Conservation (phyloP, 1,140 invertebrate genomes). For the Sarcophaga peregrina region DNA sequence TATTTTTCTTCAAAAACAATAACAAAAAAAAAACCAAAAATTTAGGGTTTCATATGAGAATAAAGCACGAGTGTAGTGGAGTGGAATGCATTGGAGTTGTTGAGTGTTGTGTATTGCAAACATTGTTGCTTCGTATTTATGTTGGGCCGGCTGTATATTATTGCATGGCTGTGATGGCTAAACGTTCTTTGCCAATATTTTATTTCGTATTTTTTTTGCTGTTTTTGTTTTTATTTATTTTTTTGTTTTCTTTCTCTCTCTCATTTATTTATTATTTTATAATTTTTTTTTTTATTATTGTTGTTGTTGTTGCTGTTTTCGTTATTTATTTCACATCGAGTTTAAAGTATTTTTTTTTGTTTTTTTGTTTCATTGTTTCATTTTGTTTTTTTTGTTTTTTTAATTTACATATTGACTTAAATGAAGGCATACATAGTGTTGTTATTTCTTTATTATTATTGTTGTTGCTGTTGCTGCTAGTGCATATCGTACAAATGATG, state of each 20-base stretch:
- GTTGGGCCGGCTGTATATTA: too few species aligned
- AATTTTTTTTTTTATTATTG: background rate
- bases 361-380: background rate
- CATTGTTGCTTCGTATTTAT: background rate
- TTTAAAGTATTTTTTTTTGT: background rate
- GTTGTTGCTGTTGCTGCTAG: background rate
- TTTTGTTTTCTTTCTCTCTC: background rate
- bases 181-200: too few species aligned
- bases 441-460: background rate
- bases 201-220: background rate
- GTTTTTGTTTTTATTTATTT: background rate
- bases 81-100: too few species aligned
- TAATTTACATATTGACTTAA: constrained; percentile 16
- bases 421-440: background rate
- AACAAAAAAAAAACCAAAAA: too few species aligned
- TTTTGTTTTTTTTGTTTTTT: background rate
- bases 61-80: too few species aligned
- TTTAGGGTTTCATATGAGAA: too few species aligned
- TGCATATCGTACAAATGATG: background rate
- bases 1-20: background rate
- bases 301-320: too few species aligned
- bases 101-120: background rate
- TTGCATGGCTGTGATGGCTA: too few species aligned
- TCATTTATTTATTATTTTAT: constrained; percentile 8
- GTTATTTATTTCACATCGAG: too few species aligned